Base-by-base conservation (phyloP, 2,113 vertebrate genomes). In the Prunella fulvescens region DNA sequence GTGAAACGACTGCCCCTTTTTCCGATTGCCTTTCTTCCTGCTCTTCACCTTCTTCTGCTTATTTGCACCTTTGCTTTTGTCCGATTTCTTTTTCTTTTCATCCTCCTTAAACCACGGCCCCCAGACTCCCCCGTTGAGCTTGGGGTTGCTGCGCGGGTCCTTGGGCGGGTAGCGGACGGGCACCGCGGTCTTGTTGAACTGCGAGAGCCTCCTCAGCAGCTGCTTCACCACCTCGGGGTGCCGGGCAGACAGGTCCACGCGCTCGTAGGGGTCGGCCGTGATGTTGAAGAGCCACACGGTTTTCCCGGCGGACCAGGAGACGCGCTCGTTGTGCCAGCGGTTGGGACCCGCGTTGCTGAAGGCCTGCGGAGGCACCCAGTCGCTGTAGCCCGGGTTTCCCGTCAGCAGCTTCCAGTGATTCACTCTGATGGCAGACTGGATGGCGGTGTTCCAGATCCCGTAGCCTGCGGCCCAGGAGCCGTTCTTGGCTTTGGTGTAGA, bases 201-300 rank as follows among this genome's bases (percentile, higher is more conserved):
- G 98, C 0, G 98, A 98, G 42, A 99, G 98, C 74, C 98, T 98
- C 56, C 98, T 95, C 9, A 99, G 96, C 96, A 99, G 97, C 95
- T 99, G 98, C 87, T 99, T 99, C 57, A 99, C 99, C 3, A 99
- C 94, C 3, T 98, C 98, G 0, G 99, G 99, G 74, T 99, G 98
- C 67, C 95, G 97, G 33, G 90, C 73, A 2, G 99, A 99, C 42
- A 99, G 97, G 94, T 99, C 99, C 96, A 99, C 98, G 10, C 99
- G 98, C 93, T 99, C 99, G 3, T 99, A 99, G 0, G 99, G 99
- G 91, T 99, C 99, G 0, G 99, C 99, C 1, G 98, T 99, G 96
- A 99, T 99, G 97, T 99, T 99, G 97, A 99, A 99, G 42, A 99
- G 98, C 99, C 99, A 99, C n/a, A 99, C 76, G 0, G 99, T 99